A percentile compares a stretch with the other conserved stretches of the same genome.
Conservation (phyloP, 2,888 invertebrate species). For the Nomada ruficornis region DNA sequence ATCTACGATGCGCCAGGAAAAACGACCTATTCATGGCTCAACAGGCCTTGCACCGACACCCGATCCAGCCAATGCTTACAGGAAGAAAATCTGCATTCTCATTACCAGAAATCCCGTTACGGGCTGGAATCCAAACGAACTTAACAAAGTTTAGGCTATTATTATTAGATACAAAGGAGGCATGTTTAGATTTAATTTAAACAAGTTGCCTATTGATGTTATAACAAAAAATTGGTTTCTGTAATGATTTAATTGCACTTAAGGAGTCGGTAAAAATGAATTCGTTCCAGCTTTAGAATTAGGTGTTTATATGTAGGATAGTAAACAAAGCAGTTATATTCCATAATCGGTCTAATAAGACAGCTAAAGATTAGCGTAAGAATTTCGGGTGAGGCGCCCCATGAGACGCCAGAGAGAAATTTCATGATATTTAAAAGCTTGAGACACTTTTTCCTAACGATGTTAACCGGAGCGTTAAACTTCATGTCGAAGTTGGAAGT, state of each 20-base stretch:
- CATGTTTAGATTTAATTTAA: background rate
- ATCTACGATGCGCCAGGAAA: too few species aligned
- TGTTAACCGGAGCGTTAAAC: background rate
- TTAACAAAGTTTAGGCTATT: too few species aligned
- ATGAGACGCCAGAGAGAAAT: background rate
- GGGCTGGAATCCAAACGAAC: too few species aligned
- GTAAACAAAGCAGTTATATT: conserved; percentile 4
- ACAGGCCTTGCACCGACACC: too few species aligned
- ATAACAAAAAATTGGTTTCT: background rate
- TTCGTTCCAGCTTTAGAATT: background rate
- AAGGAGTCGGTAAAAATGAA: background rate
- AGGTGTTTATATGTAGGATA: background rate
- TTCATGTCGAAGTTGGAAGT: background rate
- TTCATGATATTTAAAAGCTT: conserved; percentile 5
- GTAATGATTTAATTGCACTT: background rate
- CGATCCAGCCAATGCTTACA: too few species aligned
- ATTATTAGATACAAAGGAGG: too few species aligned
- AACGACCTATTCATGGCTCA: too few species aligned
- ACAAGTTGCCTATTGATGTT: background rate
- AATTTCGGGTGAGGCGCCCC: background rate
- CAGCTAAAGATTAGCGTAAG: background rate
- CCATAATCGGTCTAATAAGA: background rate
- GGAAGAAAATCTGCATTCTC: too few species aligned
- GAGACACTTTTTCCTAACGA: background rate
- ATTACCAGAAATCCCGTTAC: too few species aligned